Conservation (phyloP, 1,140 invertebrate species). For the Ceratina calcarata region DNA sequence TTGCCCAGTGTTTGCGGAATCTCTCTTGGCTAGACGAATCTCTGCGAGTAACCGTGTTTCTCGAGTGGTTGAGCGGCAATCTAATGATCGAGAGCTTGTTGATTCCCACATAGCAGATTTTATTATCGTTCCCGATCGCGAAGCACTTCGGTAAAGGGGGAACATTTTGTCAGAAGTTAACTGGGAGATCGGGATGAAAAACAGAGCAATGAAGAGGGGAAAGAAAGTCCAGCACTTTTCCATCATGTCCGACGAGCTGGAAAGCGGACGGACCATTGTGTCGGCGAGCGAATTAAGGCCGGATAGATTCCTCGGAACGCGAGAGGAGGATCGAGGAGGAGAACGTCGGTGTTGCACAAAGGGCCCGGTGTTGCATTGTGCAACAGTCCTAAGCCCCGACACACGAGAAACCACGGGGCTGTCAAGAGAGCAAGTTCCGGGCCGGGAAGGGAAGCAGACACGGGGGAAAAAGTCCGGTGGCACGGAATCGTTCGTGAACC, state of each 20-base stretch:
- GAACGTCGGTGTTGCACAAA: constrained; percentile 57
- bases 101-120: not conserved
- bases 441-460: constrained; percentile 25
- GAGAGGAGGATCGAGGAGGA: not conserved
- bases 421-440: constrained; percentile 61
- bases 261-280: constrained; percentile 59
- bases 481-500: constrained; percentile 47
- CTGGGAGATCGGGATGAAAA: not conserved
- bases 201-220: constrained; percentile 31
- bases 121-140: not conserved
- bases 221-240: constrained; percentile 47
- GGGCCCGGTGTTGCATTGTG: constrained; percentile 67
- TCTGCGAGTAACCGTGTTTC: not conserved
- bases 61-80: not conserved
- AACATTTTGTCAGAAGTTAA: not conserved
- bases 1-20: constrained; percentile 39
- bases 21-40: constrained; percentile 6
- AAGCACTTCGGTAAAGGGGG: not conserved
- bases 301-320: constrained; percentile 54
- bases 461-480: constrained; percentile 37
- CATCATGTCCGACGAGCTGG: constrained; percentile 44
- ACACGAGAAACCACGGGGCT: constrained; percentile 54
- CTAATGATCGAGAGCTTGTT: not conserved
- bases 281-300: constrained; percentile 62
- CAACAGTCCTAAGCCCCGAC: constrained; percentile 43